Conservation (phyloP, 1,140 invertebrate genomes). For the Trichogramma pretiosum region DNA sequence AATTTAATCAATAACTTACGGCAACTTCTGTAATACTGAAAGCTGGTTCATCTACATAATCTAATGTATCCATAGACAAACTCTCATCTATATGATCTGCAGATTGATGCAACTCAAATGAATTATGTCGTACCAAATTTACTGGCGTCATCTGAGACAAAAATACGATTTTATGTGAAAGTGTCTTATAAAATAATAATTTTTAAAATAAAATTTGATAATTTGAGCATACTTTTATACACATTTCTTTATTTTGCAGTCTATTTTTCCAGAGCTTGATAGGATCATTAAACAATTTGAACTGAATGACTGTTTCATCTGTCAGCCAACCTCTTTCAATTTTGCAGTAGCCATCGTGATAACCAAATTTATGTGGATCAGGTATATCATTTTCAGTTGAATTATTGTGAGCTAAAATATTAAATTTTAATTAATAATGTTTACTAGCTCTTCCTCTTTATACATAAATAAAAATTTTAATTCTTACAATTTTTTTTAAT, state of each 20-base stretch:
- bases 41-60: conserved; percentile 44
- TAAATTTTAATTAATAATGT: no score
- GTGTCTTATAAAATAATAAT: background rate
- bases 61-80: conserved; percentile 50
- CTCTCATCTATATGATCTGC: conserved; percentile 46
- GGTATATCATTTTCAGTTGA: conserved; percentile 28
- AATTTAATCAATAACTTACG: conserved; percentile 37
- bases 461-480: background rate
- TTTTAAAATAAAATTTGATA: background rate
- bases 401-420: conserved; percentile 35
- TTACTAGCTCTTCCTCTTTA: no score
- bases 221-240: conserved; percentile 50
- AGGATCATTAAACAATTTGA: conserved; percentile 77
- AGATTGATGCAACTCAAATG: conserved; percentile 40
- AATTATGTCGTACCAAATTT: conserved; percentile 54
- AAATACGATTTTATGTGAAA: conserved; percentile 21
- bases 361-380: conserved; percentile 55
- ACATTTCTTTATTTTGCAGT: conserved; percentile 60
- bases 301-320: conserved; percentile 74
- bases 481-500: conserved; percentile 46
- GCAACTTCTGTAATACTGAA: conserved; percentile 48
- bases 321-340: conserved; percentile 82
- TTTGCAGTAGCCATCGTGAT: conserved; percentile 52
- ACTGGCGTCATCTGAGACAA: conserved; percentile 63
- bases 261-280: conserved; percentile 74